phyloP scores from a whole-genome alignment of 2,888 invertebrate genomes.

The Selenia dentaria region DNA sequence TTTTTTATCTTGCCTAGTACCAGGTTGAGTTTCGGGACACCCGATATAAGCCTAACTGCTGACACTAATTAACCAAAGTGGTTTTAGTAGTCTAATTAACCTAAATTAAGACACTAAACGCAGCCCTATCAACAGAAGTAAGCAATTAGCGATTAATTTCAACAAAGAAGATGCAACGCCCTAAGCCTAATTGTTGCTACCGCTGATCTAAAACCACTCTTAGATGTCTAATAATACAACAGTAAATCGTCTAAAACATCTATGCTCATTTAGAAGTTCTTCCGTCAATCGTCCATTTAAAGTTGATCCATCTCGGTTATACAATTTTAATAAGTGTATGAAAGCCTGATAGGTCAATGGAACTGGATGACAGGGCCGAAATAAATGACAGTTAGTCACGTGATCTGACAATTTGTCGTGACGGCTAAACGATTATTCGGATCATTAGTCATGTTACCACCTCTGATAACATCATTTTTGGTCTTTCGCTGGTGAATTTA shows the following conservation, averaged over 20 bases:
- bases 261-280: slow-evolving; percentile 47
- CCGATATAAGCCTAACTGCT: too few species aligned
- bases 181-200: slow-evolving; percentile 38
- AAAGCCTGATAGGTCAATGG: slow-evolving; percentile 16
- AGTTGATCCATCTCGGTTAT: slow-evolving; percentile 34
- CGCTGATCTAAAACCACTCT: slow-evolving; percentile 27
- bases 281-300: slow-evolving; percentile 38
- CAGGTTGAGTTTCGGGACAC: too few species aligned
- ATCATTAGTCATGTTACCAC: slow-evolving; percentile 81
- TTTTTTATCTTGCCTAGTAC: too few species aligned
- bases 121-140: slow-evolving; percentile 48
- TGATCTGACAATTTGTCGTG: slow-evolving; percentile 77
- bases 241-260: slow-evolving; percentile 32
- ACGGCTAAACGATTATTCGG: slow-evolving; percentile 71
- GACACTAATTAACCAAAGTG: too few species aligned
- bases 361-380: slow-evolving; percentile 42
- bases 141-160: slow-evolving; percentile 55
- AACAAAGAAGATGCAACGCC: slow-evolving; percentile 52
- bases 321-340: slow-evolving; percentile 1
- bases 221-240: slow-evolving; percentile 32
- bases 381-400: slow-evolving; percentile 74
- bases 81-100: too few species aligned
- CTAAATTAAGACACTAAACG: slow-evolving; percentile 47
- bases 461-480: slow-evolving; percentile 74
- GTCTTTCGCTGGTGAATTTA: slow-evolving; percentile 57